Evolutionary conservation across 2,113 vertebrate species (phyloP).

Genomic region (Seriola quinqueradiata): DNA sequence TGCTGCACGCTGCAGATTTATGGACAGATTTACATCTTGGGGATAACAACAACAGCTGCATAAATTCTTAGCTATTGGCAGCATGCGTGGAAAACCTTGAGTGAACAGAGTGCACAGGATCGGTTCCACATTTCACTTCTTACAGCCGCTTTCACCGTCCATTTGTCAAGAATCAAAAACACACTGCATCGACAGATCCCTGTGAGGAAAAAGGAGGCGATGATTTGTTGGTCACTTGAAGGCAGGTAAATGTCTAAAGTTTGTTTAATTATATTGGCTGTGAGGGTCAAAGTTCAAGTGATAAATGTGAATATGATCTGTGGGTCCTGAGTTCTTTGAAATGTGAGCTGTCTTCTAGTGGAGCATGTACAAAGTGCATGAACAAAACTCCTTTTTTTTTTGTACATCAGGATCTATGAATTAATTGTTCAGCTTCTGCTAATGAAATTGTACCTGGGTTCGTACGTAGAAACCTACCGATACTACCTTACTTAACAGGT

Average conservation of each 20-base stretch:
- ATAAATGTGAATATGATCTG: constrained; percentile 47
- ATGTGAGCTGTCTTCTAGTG: constrained; percentile 74
- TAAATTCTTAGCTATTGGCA: constrained; percentile 59
- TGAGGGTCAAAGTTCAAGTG: constrained; percentile 19
- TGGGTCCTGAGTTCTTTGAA: constrained; percentile 47
- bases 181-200: constrained; percentile 2
- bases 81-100: constrained; percentile 35
- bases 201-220: background rate
- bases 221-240: constrained; percentile 25
- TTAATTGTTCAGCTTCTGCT: constrained; percentile 69
- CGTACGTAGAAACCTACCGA: constrained; percentile 64
- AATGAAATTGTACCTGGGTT: constrained; percentile 64
- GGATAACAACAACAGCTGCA: constrained; percentile 67
- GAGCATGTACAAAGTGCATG: constrained; percentile 81
- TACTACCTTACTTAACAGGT: constrained; percentile 63
- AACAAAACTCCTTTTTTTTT: constrained; percentile 68
- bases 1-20: constrained; percentile 66
- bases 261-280: constrained; percentile 7
- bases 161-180: constrained; percentile 29
- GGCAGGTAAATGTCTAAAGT: constrained; percentile 17
- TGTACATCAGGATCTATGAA: constrained; percentile 64
- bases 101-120: constrained; percentile 14
- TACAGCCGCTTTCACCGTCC: background rate
- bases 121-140: constrained; percentile 10
- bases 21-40: constrained; percentile 66